phyloP scores from a whole-genome alignment of 1,140 invertebrate species.

The Oryctes rhinoceros region DNA sequence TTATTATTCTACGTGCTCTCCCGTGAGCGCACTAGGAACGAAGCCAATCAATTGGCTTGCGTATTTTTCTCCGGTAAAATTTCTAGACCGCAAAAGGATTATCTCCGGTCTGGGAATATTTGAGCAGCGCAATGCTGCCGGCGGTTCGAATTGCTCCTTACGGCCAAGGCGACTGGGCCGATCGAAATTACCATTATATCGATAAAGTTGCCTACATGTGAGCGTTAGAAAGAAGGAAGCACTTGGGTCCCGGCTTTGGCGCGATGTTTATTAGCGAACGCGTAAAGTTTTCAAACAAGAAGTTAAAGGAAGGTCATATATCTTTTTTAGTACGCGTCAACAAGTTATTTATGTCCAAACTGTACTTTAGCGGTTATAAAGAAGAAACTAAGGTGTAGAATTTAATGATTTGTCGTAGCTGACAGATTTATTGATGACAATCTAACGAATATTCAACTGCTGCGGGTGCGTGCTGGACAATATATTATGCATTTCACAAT shows the following conservation, averaged over 20 bases:
- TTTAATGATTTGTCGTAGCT: background rate
- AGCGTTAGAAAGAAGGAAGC: constrained; percentile 4
- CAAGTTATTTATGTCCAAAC: constrained; percentile 25
- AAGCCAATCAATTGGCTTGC: constrained; percentile 34
- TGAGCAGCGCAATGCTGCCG: constrained; percentile 12
- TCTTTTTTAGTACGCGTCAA: constrained; percentile 20
- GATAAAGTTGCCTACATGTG: background rate
- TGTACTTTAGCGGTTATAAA: background rate
- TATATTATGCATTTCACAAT: too few relatives aligned
- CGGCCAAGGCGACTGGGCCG: background rate
- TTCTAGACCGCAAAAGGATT: constrained; percentile 37
- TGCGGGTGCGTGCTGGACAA: too few relatives aligned
- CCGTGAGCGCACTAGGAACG: constrained; percentile 34
- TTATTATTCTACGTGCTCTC: constrained; percentile 32
- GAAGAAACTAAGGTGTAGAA: background rate
- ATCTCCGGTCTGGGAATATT: constrained; percentile 29
- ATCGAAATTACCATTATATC: constrained; percentile 32
- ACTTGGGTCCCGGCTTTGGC: constrained; percentile 3
- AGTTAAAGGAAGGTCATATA: constrained; percentile 31
- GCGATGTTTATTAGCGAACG: constrained; percentile 21
- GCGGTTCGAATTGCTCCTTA: background rate
- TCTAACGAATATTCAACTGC: too few relatives aligned
- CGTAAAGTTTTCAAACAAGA: constrained; percentile 20
- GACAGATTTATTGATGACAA: too few relatives aligned
- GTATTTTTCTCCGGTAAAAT: constrained; percentile 32